These are phyloP conservation scores for Calidris pygmaea DNA, from an alignment of 2,113 vertebrate genomes.

Conservation along the genomic window DNA sequence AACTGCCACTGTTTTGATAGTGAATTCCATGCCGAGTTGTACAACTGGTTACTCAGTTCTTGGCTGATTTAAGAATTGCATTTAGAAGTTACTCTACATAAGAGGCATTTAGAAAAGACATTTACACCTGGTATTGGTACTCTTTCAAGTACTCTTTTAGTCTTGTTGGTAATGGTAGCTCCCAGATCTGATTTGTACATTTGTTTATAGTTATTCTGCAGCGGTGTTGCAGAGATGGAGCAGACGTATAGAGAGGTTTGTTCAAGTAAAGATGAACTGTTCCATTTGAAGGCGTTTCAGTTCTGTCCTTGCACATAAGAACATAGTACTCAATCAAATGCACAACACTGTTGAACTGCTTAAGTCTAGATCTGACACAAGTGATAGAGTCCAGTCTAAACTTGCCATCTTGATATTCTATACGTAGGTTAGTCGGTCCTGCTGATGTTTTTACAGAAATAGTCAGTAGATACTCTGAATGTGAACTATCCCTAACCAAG, in stretches of 20 bases:
- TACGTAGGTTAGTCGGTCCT: constrained; percentile 93
- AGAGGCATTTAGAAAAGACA: constrained; percentile 60
- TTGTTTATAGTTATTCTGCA: constrained; percentile 91
- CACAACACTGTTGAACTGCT: constrained; percentile 94
- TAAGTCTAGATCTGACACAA: constrained; percentile 89
- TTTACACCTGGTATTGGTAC: constrained; percentile 90
- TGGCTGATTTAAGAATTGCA: constrained; percentile 68
- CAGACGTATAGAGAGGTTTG: constrained; percentile 84
- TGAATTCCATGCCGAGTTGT: constrained; percentile 22
- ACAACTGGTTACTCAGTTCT: constrained; percentile 54
- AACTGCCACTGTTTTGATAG: constrained; percentile 65
- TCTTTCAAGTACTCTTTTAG: constrained; percentile 93
- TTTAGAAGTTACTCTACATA: constrained; percentile 54
- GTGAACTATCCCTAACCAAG: constrained; percentile 92
- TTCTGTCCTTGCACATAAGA: constrained; percentile 84
- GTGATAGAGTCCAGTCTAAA: constrained; percentile 96
- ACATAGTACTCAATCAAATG: constrained; percentile 95
- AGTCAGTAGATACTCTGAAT: constrained; percentile 92
- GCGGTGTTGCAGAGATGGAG: constrained; percentile 87
- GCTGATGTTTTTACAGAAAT: constrained; percentile 95
- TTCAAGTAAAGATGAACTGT: constrained; percentile 93
- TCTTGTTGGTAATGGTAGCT: constrained; percentile 89
- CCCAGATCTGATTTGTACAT: constrained; percentile 80
- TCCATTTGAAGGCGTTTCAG: constrained; percentile 80
- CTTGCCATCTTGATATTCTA: constrained; percentile 91